Base-by-base conservation (phyloP, 2,888 invertebrate species). In the Leucophenga montana region DNA sequence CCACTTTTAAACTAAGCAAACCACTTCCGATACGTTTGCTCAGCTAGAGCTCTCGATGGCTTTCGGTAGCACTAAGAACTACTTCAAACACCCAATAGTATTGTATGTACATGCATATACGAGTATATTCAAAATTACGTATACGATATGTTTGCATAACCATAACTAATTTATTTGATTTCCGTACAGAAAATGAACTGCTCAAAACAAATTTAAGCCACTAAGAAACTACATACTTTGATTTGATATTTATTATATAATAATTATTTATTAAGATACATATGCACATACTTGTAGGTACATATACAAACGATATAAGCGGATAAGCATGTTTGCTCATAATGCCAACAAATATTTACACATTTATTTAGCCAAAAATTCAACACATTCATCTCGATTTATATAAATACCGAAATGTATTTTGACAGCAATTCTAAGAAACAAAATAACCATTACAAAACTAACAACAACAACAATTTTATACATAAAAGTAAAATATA, bases 181-280 rank as follows among this genome's bases (percentile, higher is more conserved):
- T 16, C 6, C 14, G 53, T 18, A 9, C 16, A 53, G 3, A 11
- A 53, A 53, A 53, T 53, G 9, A 53, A 53, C 14, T 39, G 39
- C 11, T 5, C 11, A 8, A 39, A 3, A 39, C 11, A 11, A 39
- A 11, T 8, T 39, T 39, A 39, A 11, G 8, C 9, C 39, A 11
- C 39, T 53, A 53, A 16, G 11, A 16, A n/a, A 54, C 20, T 54
- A 54, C n/a, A n/a, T 50, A n/a, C 50, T 54, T 22, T 13, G 20
- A 22, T 20, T 18, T 54, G 13, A 54, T 11, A 54, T 54, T 16
- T 54, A 54, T 16, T 54, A 54, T 18, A 54, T 54, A 54, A 54
- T 54, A 20, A 54, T 20, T 54, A 39, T 39, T 39, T 39, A 39
- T 39, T 11, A 11, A 39, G 39, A 33, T 27, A 27, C n/a, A 27